Base-by-base conservation (phyloP, 92 coral and sea anemone genomes). In the Pocillopora grandis region DNA sequence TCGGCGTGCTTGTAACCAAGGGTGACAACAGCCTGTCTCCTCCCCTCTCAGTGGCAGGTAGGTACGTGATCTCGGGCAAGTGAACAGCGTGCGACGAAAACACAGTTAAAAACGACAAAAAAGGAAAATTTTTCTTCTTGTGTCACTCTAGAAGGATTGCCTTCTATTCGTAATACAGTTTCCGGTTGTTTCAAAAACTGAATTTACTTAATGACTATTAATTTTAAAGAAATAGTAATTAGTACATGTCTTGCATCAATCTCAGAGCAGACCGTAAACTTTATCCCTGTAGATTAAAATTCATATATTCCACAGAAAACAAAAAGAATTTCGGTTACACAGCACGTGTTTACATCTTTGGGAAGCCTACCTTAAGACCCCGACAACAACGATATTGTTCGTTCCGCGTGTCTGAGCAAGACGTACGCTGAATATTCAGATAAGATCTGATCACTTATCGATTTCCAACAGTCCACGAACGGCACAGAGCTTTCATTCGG, bases 341-440 rank as follows among this genome's bases (percentile, higher is more conserved):
- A 21, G 12, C 20, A 33, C 31, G 15, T 20, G 52, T 48, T 56
- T 27, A 79, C 55, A 58, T 61, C 20, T 69, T 69, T 52, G 14
- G 73, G 48, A 69, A 35, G 55, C 73, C 20, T 68, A 68, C 73
- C 73, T 70, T 70, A 16, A n/a, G 68, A 23, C 27, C 11, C 57
- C 1, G 7, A 19, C 6, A 77, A 63, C 52, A 42, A 42, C 52
- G 52, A 42, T 42, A 42, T 42, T 42, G 52, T 42, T 37, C 37
- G 60, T 62, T 77, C 81, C 71, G 71, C 73, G 42, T 65, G 82
- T 65, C 83, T 48, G 65, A 63, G 23, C 84, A 80, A 68, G 21
- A 37, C 55, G 12, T 52, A 68, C 73, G 48, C 20, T 21, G 6
- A n/a, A 64, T 12, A 13, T 19, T 59, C 20, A 61, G 11, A 76